phyloP scores from a whole-genome alignment of 23 tunicate species.

The Ciona savignyi region DNA sequence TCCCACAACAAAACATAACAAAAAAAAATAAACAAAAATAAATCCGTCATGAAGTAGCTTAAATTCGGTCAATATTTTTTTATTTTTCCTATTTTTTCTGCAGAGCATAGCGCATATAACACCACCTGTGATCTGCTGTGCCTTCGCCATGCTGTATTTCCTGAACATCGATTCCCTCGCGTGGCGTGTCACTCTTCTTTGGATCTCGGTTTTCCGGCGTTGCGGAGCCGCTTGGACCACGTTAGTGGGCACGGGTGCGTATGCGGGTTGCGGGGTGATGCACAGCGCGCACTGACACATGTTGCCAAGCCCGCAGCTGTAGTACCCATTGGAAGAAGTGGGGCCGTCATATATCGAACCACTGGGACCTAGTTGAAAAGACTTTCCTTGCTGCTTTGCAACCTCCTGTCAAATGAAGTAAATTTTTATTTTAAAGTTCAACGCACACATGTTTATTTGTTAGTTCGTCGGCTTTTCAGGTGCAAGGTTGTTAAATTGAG shows the following conservation, averaged over 20 bases:
- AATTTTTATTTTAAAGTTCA: too few relatives aligned
- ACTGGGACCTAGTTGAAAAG: constrained; percentile 27
- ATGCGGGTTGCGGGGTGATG: constrained; percentile 33
- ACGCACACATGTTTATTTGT: too few relatives aligned
- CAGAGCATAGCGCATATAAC: too few relatives aligned
- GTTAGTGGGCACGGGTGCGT: constrained; percentile 20
- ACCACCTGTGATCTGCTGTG: constrained; percentile 21
- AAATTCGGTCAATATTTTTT: too few relatives aligned
- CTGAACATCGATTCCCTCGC: constrained; percentile 15
- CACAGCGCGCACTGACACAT: constrained; percentile 74
- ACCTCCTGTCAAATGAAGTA: constrained; percentile 13
- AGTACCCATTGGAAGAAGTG: constrained; percentile 35
- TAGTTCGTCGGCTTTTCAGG: too few relatives aligned
- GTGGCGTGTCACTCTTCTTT: background rate
- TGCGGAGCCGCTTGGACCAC: background rate
- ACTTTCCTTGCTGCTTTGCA: constrained; percentile 7
- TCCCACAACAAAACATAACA: too few relatives aligned
- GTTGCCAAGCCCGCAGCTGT: constrained; percentile 79
- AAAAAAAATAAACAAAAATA: too few relatives aligned
- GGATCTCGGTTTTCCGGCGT: background rate
- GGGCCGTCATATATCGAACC: constrained; percentile 41
- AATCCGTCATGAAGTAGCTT: too few relatives aligned
- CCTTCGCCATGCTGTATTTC: constrained; percentile 43
- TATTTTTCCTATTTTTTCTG: too few relatives aligned
- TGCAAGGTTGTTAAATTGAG: too few relatives aligned